Evolutionary conservation across 2,888 invertebrate genomes (phyloP).

Genomic region (Bombylius major): DNA sequence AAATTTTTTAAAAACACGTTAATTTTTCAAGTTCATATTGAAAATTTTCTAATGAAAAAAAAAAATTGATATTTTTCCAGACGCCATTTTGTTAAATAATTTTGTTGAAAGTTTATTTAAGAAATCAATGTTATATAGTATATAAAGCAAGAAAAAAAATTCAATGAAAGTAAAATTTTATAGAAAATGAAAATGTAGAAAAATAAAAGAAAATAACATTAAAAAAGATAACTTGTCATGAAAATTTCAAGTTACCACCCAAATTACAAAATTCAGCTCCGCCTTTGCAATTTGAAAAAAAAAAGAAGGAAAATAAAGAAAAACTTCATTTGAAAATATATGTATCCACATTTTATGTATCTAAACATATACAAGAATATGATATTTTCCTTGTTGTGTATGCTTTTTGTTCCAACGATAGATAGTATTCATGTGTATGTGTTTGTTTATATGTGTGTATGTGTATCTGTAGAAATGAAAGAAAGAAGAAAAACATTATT

Average conservation of each 20-base stretch:
- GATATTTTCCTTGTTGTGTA: no score
- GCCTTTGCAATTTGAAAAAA: slow-evolving; percentile 8
- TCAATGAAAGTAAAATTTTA: background rate
- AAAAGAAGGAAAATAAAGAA: no score
- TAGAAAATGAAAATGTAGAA: background rate
- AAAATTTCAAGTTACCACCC: slow-evolving; percentile 5
- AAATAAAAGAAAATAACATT: background rate
- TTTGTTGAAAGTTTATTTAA: background rate
- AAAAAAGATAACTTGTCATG: background rate
- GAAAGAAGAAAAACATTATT: no score
- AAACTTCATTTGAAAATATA: no score
- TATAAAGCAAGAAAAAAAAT: background rate
- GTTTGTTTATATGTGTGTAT: no score
- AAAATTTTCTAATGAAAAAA: background rate
- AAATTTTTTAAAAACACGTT: background rate
- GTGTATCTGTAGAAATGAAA: no score
- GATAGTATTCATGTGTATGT: no score
- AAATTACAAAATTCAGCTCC: slow-evolving; percentile 11
- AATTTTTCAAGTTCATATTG: no score
- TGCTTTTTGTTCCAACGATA: no score
- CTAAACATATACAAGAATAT: no score
- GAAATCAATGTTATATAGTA: background rate
- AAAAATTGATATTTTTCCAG: background rate
- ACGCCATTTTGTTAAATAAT: background rate
- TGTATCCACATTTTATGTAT: no score